A percentile compares a stretch with the other conserved stretches of the same genome.
These are phyloP conservation scores for Hylaeus volcanicus DNA, from an alignment of 1,140 invertebrate species.

Conservation along the genomic window DNA sequence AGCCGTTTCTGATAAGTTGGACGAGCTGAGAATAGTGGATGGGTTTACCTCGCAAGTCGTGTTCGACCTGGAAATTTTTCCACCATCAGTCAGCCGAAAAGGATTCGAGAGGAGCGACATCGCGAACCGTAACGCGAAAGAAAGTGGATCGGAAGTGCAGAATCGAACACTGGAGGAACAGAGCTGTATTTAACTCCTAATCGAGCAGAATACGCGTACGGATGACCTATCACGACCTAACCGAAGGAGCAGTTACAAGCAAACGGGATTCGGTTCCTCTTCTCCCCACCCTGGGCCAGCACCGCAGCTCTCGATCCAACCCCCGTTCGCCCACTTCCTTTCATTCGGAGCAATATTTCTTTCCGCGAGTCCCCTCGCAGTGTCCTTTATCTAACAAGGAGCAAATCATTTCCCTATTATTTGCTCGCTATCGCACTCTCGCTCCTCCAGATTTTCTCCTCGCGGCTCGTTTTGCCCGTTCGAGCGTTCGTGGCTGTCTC, in stretches of 20 bases:
- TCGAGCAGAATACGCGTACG: conserved; percentile 74
- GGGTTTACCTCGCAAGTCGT: no score
- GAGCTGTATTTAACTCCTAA: conserved; percentile 75
- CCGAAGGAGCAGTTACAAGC: conserved; percentile 74
- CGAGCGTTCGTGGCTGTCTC: conserved; percentile 52
- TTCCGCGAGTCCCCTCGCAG: conserved; percentile 73
- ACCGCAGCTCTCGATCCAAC: conserved; percentile 2
- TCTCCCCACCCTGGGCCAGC: conserved; percentile 4
- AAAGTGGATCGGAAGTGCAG: background rate
- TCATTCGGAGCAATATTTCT: conserved; percentile 79
- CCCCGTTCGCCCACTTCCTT: conserved; percentile 70
- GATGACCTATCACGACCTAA: conserved; percentile 73
- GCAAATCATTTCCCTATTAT: conserved; percentile 82
- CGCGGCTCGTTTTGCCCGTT: conserved; percentile 49
- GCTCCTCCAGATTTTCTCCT: conserved; percentile 65
- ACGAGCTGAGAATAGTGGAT: no score
- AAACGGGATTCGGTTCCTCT: conserved; percentile 63
- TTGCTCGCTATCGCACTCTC: conserved; percentile 79
- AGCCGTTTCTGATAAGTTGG: no score
- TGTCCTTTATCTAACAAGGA: conserved; percentile 81
- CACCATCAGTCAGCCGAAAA: background rate
- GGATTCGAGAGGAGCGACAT: background rate
- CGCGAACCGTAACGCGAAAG: background rate
- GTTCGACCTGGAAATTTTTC: background rate
- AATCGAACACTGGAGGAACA: background rate